These are phyloP conservation scores for Pagetopsis macropterus DNA, from an alignment of 2,797 vertebrate genomes.

Conservation along the genomic window DNA sequence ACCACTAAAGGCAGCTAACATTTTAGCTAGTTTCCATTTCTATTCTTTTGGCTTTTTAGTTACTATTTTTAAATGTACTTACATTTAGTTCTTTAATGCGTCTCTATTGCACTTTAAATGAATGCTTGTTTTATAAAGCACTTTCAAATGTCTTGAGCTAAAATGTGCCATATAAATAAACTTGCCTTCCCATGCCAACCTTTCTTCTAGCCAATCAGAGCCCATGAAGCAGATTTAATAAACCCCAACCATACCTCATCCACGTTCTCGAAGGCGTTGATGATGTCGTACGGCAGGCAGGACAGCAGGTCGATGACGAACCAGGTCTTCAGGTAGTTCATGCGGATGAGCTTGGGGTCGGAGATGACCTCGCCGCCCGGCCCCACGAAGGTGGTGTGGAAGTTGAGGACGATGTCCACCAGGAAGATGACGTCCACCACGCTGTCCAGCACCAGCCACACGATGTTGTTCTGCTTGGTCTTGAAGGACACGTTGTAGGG, in stretches of 20 bases:
- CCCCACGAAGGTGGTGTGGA: slow-evolving; percentile 97
- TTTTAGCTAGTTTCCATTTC: too few species aligned
- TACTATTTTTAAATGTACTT: too few species aligned
- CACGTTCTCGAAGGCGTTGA: slow-evolving; percentile 98
- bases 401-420: slow-evolving; percentile 98
- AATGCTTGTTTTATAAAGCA: too few species aligned
- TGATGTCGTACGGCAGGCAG: slow-evolving; percentile 98
- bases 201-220: neutral
- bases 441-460: slow-evolving; percentile 96
- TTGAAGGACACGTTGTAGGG: slow-evolving; percentile 98
- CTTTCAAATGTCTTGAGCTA: too few species aligned
- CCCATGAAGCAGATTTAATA: neutral
- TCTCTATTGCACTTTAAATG: too few species aligned
- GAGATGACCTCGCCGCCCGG: slow-evolving; percentile 97
- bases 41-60: too few species aligned
- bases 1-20: too few species aligned
- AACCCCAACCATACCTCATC: slow-evolving; percentile 88
- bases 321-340: slow-evolving; percentile 99
- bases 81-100: too few species aligned
- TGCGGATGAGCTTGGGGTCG: slow-evolving; percentile 95
- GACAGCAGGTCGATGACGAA: slow-evolving; percentile 97
- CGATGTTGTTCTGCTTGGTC: slow-evolving; percentile 97
- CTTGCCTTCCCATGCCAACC: neutral
- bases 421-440: slow-evolving; percentile 98
- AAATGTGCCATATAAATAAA: too few species aligned